Base-by-base conservation (phyloP, 1,140 invertebrate species). In the Brachionus rubens region DNA sequence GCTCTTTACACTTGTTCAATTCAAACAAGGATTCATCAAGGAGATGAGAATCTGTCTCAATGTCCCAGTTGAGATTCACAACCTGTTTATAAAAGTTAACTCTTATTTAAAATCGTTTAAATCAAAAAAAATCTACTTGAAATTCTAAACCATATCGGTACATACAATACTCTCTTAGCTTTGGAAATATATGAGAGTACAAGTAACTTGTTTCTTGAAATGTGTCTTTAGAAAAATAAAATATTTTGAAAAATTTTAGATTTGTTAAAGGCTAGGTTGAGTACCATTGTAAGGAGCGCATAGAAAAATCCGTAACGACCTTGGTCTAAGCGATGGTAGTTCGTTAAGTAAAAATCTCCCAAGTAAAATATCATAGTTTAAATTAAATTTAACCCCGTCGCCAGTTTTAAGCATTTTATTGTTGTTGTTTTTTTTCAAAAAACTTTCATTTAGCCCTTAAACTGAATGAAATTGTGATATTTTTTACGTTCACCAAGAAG, bases 131-230 rank as follows among this genome's bases (percentile, higher is more conserved):
- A 50, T 21, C n/a, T 72, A 72, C 68, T 41, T 50, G 46, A 72
- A 72, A 72, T n/a, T 72, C 68, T 19, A 72, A 21, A 0, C 68
- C 68, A 50, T 72, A 72, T 72, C 68, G 21, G 2, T 43, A 72
- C 19, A 72, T 72, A 21, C 43, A 72, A 41, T 50, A 72, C 4
- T 72, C 68, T 33, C 68, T 28, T 10, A 72, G 36, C 24, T 54
- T 48, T 9, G 68, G 68, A 36, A 50, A 48, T 9, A 72, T 36
- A 19, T 33, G 19, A 36, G 9, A 50, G 26, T 36, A 50, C 28
- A 72, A 54, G 30, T 30, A 48, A 50, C 6, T 21, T 10, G 68
- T 40, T 33, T 72, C 68, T 26, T 33, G 28, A 72, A 50, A 26
- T 1, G 47, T 72, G 68, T 72, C 68, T 72, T 19, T 19, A 16